A percentile compares a stretch with the other conserved stretches of the same genome.
These are phyloP conservation scores for Drosophila oshimai DNA, from an alignment of 1,140 invertebrate genomes.

Conservation along the genomic window DNA sequence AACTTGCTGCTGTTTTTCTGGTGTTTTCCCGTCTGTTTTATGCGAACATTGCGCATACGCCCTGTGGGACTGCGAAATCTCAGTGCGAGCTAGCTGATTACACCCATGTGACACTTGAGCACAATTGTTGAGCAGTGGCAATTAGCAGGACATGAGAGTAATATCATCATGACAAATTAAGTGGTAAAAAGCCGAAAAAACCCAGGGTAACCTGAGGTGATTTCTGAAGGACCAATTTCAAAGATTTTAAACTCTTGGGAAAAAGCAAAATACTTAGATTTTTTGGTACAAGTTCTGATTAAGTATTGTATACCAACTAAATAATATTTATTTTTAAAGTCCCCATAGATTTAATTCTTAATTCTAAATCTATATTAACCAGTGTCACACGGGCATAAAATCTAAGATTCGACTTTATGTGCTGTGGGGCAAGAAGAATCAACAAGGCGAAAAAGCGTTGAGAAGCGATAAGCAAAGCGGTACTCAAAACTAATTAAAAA, in stretches of 20 bases:
- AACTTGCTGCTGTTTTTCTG: neutral
- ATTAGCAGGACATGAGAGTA: neutral
- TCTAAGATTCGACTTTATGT: neutral
- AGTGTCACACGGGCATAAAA: neutral
- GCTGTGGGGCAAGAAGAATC: neutral
- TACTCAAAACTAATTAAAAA: constrained; percentile 10
- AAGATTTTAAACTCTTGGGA: too few species aligned
- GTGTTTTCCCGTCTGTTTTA: neutral
- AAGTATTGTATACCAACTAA: too few species aligned
- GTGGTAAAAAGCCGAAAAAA: too few species aligned
- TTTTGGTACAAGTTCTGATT: too few species aligned
- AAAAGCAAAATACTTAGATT: too few species aligned
- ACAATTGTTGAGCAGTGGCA: neutral
- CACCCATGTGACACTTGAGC: neutral
- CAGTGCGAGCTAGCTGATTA: constrained; percentile 9
- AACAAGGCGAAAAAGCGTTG: constrained; percentile 25
- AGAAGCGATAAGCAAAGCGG: constrained; percentile 28
- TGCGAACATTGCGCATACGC: constrained; percentile 58
- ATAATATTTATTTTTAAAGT: too few species aligned
- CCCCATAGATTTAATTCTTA: too few species aligned
- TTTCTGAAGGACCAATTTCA: too few species aligned
- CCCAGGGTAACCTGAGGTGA: too few species aligned
- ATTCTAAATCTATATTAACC: too few species aligned
- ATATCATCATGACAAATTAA: too few species aligned
- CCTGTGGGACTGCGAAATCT: constrained; percentile 14